Base-by-base conservation (phyloP, 53 echinoderm and acorn worm species). In the Luidia sarsii region DNA sequence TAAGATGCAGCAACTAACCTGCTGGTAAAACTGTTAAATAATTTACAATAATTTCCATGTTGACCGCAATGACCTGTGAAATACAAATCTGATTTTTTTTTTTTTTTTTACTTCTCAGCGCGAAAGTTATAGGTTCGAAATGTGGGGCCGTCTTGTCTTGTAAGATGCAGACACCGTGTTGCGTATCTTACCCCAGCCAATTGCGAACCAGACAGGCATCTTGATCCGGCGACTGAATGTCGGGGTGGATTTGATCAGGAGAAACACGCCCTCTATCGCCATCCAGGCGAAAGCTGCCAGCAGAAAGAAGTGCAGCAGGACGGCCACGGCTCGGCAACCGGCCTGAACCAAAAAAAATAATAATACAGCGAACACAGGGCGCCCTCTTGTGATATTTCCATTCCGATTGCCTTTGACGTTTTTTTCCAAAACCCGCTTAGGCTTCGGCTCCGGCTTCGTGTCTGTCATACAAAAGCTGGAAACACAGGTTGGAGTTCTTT, bases 231-330 rank as follows among this genome's bases (percentile, higher is more conserved):
- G 24, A 7, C 34, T 57, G 20, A 57, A 56, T 2, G 82, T 56
- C 0, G 68, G 82, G 6, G 68, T 82, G 2, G 82, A 54, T 46
- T 82, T 82, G 30, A 67, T 56, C 30, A 39, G 46, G 7, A 82
- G 82, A n/a, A 68, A 57, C 0, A 68, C 68, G 54, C 82, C 83
- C 68, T 83, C 75, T 24, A 83, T 29, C 35, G 57, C 57, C 83
- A 88, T 88, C 88, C 81, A 77, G 16, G 50, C 49, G 61, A 88
- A 88, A 60, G 77, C 81, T 7, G 77, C 50, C 38, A 88, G 36
- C 60, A 83, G 67, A 32, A 83, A 83, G 75, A 83, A 83, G 45
- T 88, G 83, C 11, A 83, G 56, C 23, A 68, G 50, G 7, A 68
- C 30, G 15, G 88, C 88, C 14, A 88, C 75, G 1, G 31, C 66